Conservation (phyloP, 1,140 invertebrate species). For the Heliconius melpomene region DNA sequence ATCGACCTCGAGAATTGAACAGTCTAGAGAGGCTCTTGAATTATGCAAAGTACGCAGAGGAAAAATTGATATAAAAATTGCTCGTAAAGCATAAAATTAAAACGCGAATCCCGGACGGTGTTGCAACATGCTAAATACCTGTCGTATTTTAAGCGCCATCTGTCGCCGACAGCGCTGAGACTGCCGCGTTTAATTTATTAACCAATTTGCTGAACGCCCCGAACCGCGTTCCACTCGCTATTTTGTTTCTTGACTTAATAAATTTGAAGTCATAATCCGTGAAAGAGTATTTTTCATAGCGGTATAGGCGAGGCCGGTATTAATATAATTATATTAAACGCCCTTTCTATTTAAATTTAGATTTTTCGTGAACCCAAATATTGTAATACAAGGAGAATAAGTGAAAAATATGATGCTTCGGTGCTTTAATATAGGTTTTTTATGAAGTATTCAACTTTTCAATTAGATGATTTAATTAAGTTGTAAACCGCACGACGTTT, state of each 20-base stretch:
- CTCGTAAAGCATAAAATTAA: conserved; percentile 79
- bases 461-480: neutral
- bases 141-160: conserved; percentile 77
- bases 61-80: conserved; percentile 79
- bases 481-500: no score
- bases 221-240: conserved; percentile 64
- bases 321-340: conserved; percentile 50
- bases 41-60: conserved; percentile 63
- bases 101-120: conserved; percentile 69
- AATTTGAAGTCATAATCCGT: conserved; percentile 72
- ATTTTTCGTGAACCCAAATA: conserved; percentile 28
- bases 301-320: conserved; percentile 33
- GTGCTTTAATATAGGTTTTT: conserved; percentile 12
- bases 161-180: conserved; percentile 75
- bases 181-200: conserved; percentile 79
- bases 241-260: conserved; percentile 78
- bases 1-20: conserved; percentile 48
- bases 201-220: conserved; percentile 75
- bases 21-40: conserved; percentile 57
- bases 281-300: conserved; percentile 55
- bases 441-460: conserved; percentile 20
- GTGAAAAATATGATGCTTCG: conserved; percentile 15
- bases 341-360: conserved; percentile 50
- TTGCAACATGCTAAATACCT: conserved; percentile 79
- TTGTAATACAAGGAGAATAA: conserved; percentile 10